phyloP scores from a whole-genome alignment of 1,140 invertebrate genomes.

The Drosophila melanogaster region DNA sequence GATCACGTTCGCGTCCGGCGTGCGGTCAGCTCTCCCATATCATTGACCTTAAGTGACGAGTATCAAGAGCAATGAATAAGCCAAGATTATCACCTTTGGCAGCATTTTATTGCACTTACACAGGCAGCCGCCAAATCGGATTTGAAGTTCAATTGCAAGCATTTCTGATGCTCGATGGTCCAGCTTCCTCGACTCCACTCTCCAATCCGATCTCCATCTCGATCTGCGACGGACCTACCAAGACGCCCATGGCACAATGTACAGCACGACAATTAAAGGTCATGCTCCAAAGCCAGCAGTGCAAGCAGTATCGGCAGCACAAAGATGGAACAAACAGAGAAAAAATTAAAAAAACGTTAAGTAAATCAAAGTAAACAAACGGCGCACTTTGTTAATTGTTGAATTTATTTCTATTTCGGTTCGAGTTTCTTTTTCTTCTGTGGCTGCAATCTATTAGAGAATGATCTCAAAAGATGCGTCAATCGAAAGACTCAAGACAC shows the following conservation, averaged over 20 bases:
- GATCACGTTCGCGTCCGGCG: conserved; percentile 63
- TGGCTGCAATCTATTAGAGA: conserved; percentile 52
- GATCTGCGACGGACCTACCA: conserved; percentile 35
- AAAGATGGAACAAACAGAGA: conserved; percentile 20
- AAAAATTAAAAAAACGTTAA: conserved; percentile 56
- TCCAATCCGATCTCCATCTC: conserved; percentile 16
- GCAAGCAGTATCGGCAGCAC: conserved; percentile 24
- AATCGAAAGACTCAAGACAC: conserved; percentile 76
- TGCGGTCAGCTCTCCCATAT: conserved; percentile 70
- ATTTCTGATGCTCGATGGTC: conserved; percentile 49
- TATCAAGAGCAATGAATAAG: conserved; percentile 76
- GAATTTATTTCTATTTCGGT: conserved; percentile 49
- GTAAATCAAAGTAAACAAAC: conserved; percentile 75
- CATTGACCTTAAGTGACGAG: conserved; percentile 80
- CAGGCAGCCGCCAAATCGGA: conserved; percentile 32
- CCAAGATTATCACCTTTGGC: conserved; percentile 78
- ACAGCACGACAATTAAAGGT: conserved; percentile 79
- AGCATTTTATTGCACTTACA: conserved; percentile 76
- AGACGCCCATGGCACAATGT: conserved; percentile 68
- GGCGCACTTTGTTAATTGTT: conserved; percentile 75
- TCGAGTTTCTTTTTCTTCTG: conserved; percentile 17
- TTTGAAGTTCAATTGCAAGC: conserved; percentile 70
- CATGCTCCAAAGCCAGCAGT: conserved; percentile 44
- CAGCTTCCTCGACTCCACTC: conserved; percentile 39
- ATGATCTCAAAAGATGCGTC: conserved; percentile 57